Base-by-base conservation (phyloP, 2,888 invertebrate genomes). In the Pecten maximus region DNA sequence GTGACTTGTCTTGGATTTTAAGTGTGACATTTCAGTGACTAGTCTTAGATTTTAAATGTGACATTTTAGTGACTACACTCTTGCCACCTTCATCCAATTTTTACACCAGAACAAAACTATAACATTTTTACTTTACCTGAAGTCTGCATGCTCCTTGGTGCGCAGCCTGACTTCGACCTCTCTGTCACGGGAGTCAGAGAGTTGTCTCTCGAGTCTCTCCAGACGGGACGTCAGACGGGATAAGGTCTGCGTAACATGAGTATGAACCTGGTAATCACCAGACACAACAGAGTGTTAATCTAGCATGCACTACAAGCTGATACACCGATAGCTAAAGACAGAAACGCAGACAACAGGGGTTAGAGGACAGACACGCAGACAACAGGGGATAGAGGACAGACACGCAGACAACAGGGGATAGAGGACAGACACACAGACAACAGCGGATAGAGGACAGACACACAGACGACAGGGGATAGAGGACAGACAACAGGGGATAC, bases 131-230 rank as follows among this genome's bases (percentile, higher is more conserved):
- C 2, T 40, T 39, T 90, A 94, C 94, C 94, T 93, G 40, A 94
- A 90, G 87, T 94, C 93, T n/a, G 93, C 92, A 8, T 92, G 91
- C 86, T 94, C 93, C 91, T 91, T 93, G 86, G 90, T 91, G 40
- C 91, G 93, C 44, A 94, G 40, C 40, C 94, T 88, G 8, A 94
- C 89, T 40, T 93, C 92, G 10, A 94, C 88, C 60, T 94, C 94
- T 89, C 92, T 92, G 40, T 94, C 94, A n/a, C 93, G 89, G 40
- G 93, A 88, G 40, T 94, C 93, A 87, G 93, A 94, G 40, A 96
- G 91, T 91, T 95, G 93, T 90, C 93, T 91, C 89, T 95, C 94
- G 15, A 95, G 92, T 50, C 94, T 91, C 89, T 94, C 95, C 23
- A 95, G 93, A 91, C 94, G 94, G 50, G 92, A 90, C 0, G 91